Base-by-base conservation (phyloP, 2,797 vertebrate species). In the Tapera naevia region DNA sequence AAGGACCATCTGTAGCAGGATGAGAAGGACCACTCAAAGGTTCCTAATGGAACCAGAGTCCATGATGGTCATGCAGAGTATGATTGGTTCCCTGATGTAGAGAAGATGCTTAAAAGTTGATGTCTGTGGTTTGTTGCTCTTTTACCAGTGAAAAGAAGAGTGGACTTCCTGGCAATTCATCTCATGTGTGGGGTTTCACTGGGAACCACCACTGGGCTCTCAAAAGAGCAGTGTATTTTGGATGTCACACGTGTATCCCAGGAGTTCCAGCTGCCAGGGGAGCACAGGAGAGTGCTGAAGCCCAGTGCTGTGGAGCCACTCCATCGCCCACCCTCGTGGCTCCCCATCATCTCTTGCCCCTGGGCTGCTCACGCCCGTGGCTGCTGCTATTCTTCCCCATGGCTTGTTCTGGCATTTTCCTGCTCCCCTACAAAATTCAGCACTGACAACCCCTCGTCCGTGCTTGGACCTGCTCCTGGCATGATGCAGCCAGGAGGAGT, bases 391-490 rank as follows among this genome's bases (percentile, higher is more conserved):
- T 37, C 13, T 67, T 64, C 54, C 17, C 33, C 24, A 5, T 22
- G 41, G 33, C 11, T 37, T 69, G 11, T 71, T 27, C n/a, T 89
- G 66, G 17, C 2, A 3, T 64, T 58, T 48, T 32, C 8, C 35
- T 78, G 28, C 27, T 84, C 6, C 17, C 25, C 65, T 56, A 43
- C 2, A 18, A 62, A 66, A 50, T 41, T 43, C 56, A 80, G 21
- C 17, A 27, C 14, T 1, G 2, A 35, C 28, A 18, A 74, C 24
- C 23, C 57, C 23, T 64, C 1, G 1, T 9, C 35, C 2, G 3
- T 66, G 46, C 41, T 32, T 23, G 48, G 71, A 32, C 46, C 54
- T 0, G 0, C 18, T 37, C 5, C 41, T 1, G 0, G 25, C 1
- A 0, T 10, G 54, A 39, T 32, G 30, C 24, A 56, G 71, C 13